Evolutionary conservation across 1,140 invertebrate genomes (phyloP).

Genomic region (Aphelinus atriplicis): DNA sequence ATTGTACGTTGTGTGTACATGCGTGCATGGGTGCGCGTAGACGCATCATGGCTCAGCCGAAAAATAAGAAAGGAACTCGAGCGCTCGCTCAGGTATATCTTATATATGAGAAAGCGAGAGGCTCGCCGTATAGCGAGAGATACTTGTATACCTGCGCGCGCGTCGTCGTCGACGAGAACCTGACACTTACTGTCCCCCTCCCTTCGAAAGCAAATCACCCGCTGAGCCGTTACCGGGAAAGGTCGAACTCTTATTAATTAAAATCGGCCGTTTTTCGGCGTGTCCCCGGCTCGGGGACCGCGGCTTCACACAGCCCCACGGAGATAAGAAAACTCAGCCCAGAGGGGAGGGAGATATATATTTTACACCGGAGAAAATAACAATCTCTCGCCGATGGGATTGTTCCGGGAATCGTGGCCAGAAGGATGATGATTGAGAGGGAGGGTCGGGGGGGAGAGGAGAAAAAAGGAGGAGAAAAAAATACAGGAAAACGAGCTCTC

Average conservation of each 20-base stretch:
- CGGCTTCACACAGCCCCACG: background rate
- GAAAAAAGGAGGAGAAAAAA: too few relatives aligned
- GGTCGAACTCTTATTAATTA: constrained; percentile 58
- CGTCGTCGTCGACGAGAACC: constrained; percentile 2
- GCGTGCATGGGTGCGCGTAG: too few relatives aligned
- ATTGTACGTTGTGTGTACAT: too few relatives aligned
- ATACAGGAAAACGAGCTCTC: background rate
- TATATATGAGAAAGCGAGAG: background rate
- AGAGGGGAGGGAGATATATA: background rate
- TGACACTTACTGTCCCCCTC: constrained; percentile 35
- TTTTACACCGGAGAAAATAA: constrained; percentile 15
- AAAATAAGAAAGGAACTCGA: constrained; percentile 2
- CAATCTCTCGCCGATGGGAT: constrained; percentile 31
- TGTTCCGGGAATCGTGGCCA: constrained; percentile 33
- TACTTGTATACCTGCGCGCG: constrained; percentile 17
- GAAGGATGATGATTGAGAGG: constrained; percentile 35
- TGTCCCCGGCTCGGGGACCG: background rate
- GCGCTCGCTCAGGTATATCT: background rate
- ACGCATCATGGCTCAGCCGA: too few relatives aligned
- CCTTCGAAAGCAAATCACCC: constrained; percentile 44
- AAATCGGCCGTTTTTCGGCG: constrained; percentile 44
- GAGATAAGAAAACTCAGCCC: constrained; percentile 26
- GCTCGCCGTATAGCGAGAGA: background rate
- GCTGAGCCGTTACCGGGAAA: constrained; percentile 54
- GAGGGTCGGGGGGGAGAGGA: background rate